A percentile compares a stretch with the other conserved stretches of the same genome.
Conservation (phyloP, 2,113 vertebrate genomes). For the Melanotaenia duboulayi region DNA sequence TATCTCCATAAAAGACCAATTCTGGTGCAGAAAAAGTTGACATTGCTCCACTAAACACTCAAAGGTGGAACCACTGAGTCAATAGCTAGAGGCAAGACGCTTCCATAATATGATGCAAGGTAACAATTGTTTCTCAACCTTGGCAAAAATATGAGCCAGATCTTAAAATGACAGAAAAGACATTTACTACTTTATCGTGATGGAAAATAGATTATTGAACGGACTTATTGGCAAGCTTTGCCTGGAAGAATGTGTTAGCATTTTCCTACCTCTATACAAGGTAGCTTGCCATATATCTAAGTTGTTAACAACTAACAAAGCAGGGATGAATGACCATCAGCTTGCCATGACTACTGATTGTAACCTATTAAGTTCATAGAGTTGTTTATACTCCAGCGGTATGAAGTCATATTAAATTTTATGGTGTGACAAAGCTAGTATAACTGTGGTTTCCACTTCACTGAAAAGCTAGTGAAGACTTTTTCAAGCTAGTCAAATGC, state of each 20-base stretch:
- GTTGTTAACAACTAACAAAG: neutral
- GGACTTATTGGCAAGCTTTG: neutral
- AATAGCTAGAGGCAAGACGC: neutral
- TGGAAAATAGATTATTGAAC: neutral
- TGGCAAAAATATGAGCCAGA: neutral
- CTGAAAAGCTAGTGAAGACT: neutral
- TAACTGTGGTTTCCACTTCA: neutral
- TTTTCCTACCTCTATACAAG: neutral
- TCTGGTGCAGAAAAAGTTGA: too few relatives aligned
- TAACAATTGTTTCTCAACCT: neutral
- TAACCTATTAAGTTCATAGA: constrained; percentile 11
- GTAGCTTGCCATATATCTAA: constrained; percentile 3
- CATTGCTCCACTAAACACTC: too few relatives aligned
- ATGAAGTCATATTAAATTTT: neutral
- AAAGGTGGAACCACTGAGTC: neutral
- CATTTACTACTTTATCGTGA: neutral
- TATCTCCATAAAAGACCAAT: neutral
- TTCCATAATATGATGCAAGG: neutral
- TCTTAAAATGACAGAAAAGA: neutral
- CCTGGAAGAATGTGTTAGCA: neutral
- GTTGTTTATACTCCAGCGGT: constrained; percentile 8
- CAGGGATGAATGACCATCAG: neutral
- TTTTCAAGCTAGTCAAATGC: neutral
- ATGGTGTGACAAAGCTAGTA: neutral
- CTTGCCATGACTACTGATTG: constrained; percentile 1